phyloP scores from a whole-genome alignment of 2,888 invertebrate genomes.

The Pandemis heparana region DNA sequence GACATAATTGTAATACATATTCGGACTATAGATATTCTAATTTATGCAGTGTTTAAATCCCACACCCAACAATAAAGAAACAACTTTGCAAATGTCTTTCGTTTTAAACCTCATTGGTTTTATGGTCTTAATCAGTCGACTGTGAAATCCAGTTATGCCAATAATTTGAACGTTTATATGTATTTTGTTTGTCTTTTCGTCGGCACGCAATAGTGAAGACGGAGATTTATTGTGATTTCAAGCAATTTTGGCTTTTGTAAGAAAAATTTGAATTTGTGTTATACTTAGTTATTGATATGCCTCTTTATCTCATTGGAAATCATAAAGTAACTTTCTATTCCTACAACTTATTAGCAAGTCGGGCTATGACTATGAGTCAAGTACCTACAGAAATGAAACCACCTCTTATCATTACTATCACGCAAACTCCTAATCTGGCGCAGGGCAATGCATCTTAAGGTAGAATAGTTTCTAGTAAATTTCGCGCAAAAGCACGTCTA shows the following conservation, averaged over 20 bases:
- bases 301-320: slow-evolving; percentile 10
- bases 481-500: slow-evolving; percentile 71
- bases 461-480: slow-evolving; percentile 75
- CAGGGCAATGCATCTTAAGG: slow-evolving; percentile 62
- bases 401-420: slow-evolving; percentile 57
- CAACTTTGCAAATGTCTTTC: slow-evolving; percentile 28
- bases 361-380: slow-evolving; percentile 21
- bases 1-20: slow-evolving; percentile 49
- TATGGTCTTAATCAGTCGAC: slow-evolving; percentile 12
- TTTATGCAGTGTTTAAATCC: slow-evolving; percentile 40
- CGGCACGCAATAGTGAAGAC: neutral
- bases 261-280: neutral
- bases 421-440: slow-evolving; percentile 61
- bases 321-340: slow-evolving; percentile 48
- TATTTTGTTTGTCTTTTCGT: neutral
- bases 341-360: slow-evolving; percentile 46
- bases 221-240: neutral
- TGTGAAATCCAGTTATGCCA: neutral
- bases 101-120: slow-evolving; percentile 30
- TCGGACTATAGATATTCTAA: slow-evolving; percentile 37
- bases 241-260: neutral
- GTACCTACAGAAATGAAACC: slow-evolving; percentile 29
- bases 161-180: neutral
- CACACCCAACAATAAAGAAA: slow-evolving; percentile 37
- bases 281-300: neutral